Evolutionary conservation across 2,113 vertebrate species (phyloP).

Genomic region (Camelus dromedarius): DNA sequence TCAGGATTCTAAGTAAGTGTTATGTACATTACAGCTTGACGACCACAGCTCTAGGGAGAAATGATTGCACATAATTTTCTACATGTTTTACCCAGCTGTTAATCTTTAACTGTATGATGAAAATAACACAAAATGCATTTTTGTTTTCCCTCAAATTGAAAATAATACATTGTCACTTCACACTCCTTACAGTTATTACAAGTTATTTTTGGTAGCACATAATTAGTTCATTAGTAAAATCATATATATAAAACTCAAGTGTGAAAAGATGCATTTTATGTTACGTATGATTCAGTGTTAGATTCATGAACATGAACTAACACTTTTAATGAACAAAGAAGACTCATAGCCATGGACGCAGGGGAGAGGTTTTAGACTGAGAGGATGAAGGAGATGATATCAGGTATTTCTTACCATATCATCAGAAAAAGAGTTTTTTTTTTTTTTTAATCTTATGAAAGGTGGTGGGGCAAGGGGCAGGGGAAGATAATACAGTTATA

Average conservation of each 20-base stretch:
- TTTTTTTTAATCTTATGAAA: neutral
- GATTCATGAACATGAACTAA: constrained; percentile 35
- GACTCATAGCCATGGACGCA: neutral
- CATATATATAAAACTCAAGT: constrained; percentile 10
- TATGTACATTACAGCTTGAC: neutral
- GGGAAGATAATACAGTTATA: neutral
- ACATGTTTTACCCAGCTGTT: neutral
- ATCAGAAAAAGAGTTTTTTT: no score
- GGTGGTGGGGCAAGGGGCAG: no score
- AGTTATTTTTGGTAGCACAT: constrained; percentile 57
- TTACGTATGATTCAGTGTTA: constrained; percentile 50
- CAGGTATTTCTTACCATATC: no score
- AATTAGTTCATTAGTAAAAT: constrained; percentile 61
- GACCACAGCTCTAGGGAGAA: neutral
- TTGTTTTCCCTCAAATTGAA: constrained; percentile 35
- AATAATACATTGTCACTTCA: constrained; percentile 51
- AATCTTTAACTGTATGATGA: constrained; percentile 44
- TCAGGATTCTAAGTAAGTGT: neutral
- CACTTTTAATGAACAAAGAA: constrained; percentile 26
- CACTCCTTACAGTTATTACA: constrained; percentile 13
- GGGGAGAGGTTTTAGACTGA: neutral
- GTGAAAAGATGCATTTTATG: constrained; percentile 50
- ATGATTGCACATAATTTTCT: neutral
- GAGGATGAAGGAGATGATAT: no score
- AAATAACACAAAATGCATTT: constrained; percentile 42